phyloP scores from a whole-genome alignment of 2,113 vertebrate species.

The Perca schrenkii region DNA sequence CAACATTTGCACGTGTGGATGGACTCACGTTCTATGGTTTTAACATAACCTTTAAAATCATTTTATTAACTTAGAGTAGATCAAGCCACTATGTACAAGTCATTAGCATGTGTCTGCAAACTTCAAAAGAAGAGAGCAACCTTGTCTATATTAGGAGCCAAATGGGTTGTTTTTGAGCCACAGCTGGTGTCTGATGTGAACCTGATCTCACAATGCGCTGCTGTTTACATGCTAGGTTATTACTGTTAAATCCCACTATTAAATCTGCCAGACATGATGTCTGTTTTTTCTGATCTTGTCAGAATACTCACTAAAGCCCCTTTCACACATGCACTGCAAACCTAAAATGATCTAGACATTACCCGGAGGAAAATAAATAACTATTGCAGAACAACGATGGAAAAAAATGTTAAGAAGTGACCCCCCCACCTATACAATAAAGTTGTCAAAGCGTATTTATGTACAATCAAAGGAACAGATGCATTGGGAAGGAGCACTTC shows the following conservation, averaged over 20 bases:
- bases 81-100: neutral
- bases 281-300: neutral
- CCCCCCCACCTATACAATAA: slow-evolving; percentile 26
- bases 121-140: slow-evolving; percentile 3
- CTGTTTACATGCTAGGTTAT: neutral
- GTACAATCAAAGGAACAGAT: slow-evolving; percentile 20
- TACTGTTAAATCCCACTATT: neutral
- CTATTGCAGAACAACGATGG: slow-evolving; percentile 36
- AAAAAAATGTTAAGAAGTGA: slow-evolving; percentile 28
- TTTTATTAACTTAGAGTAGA: neutral
- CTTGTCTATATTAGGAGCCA: slow-evolving; percentile 9
- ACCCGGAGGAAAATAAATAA: neutral
- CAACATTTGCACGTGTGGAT: too few relatives aligned
- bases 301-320: neutral
- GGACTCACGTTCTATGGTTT: too few relatives aligned
- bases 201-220: neutral
- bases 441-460: slow-evolving; percentile 42
- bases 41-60: too few relatives aligned
- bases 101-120: slow-evolving; percentile 26
- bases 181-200: slow-evolving; percentile 37
- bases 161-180: slow-evolving; percentile 44
- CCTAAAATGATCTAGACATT: too few relatives aligned
- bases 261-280: neutral
- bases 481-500: slow-evolving; percentile 4
- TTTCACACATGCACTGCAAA: too few relatives aligned